These are phyloP conservation scores for Tetropium fuscum DNA, from an alignment of 2,888 invertebrate genomes.

Conservation along the genomic window DNA sequence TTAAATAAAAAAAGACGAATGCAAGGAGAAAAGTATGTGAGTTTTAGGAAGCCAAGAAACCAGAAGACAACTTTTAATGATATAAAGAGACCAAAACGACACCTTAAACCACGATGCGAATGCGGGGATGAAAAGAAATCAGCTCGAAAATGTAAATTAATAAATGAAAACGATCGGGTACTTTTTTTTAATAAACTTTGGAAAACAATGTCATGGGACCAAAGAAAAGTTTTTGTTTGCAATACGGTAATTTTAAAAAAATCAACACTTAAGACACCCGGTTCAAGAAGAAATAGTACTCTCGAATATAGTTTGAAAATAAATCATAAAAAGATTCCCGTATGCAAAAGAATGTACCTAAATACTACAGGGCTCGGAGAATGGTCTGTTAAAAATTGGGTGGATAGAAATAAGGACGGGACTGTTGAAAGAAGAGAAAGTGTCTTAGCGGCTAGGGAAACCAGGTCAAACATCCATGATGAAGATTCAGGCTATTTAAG, in stretches of 20 bases:
- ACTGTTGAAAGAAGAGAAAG: slow-evolving; percentile 9
- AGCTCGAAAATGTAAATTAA: background rate
- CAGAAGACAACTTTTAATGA: too few relatives aligned
- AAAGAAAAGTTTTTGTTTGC: slow-evolving; percentile 1
- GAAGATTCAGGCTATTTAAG: background rate
- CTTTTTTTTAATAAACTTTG: background rate
- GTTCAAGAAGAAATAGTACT: background rate
- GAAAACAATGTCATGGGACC: background rate
- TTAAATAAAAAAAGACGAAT: too few relatives aligned
- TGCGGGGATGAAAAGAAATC: too few relatives aligned
- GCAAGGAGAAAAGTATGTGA: too few relatives aligned
- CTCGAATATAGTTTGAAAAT: slow-evolving; percentile 5
- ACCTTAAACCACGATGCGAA: too few relatives aligned
- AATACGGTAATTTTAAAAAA: background rate
- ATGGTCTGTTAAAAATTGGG: slow-evolving; percentile 7
- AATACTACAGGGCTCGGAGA: slow-evolving; percentile 12
- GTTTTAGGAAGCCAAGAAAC: too few relatives aligned
- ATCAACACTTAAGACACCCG: background rate
- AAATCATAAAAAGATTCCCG: slow-evolving; percentile 8
- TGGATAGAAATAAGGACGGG: slow-evolving; percentile 1
- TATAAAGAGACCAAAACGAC: too few relatives aligned
- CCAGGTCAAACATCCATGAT: background rate
- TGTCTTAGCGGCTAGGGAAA: background rate
- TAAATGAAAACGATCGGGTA: background rate
- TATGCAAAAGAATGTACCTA: slow-evolving; percentile 18